Percentiles rank a stretch among this genome's conserved stretches.
phyloP scores from a whole-genome alignment of 2,888 invertebrate species.

The Acanthococcus lagerstroemiae region DNA sequence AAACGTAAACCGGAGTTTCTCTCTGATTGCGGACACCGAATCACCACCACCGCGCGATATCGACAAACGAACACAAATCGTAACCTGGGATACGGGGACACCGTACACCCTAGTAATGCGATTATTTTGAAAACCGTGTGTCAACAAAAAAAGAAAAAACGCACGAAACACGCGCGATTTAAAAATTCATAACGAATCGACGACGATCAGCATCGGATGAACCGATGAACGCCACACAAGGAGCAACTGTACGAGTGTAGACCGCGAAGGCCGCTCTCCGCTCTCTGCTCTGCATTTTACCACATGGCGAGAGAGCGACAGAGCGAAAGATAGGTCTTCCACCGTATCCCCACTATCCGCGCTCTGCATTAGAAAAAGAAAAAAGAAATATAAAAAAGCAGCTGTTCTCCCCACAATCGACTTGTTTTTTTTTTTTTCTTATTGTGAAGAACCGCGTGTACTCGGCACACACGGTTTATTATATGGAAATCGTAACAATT shows the following conservation, averaged over 20 bases:
- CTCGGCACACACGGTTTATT: too few species aligned
- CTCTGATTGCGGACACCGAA: too few species aligned
- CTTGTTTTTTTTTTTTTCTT: too few species aligned
- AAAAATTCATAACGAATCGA: too few species aligned
- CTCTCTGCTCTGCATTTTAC: conserved; percentile 13
- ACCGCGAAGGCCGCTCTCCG: conserved; percentile 20
- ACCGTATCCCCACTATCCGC: background rate
- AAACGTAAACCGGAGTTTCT: too few species aligned
- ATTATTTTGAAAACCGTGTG: too few species aligned
- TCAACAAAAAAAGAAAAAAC: background rate
- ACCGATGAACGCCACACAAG: conserved; percentile 8
- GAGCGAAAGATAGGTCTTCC: too few species aligned
- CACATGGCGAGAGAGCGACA: conserved; percentile 26
- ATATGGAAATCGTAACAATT: too few species aligned
- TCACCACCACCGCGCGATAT: background rate
- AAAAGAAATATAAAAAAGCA: background rate
- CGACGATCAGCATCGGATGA: too few species aligned
- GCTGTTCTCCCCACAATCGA: background rate
- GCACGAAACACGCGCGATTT: too few species aligned
- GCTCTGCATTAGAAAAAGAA: background rate
- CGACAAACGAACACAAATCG: background rate
- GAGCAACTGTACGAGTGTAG: conserved; percentile 13
- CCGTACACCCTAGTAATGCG: background rate
- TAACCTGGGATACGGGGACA: background rate
- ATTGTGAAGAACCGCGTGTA: too few species aligned